Evolutionary conservation across 2,113 vertebrate genomes (phyloP).

Genomic region (Brachypodius melanocephalos): DNA sequence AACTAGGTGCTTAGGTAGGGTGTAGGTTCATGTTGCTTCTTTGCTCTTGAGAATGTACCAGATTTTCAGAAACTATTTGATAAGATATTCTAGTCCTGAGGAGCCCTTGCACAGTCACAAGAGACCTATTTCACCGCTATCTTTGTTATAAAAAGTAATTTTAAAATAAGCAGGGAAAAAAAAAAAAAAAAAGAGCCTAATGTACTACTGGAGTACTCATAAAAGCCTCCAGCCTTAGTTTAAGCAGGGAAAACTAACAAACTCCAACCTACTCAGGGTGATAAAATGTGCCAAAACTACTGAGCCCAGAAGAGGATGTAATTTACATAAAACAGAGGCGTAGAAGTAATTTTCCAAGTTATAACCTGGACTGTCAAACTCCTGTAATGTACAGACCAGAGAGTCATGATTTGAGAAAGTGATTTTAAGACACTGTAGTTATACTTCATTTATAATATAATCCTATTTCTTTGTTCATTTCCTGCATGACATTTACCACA

Average conservation of each 20-base stretch:
- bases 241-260: constrained; percentile 19
- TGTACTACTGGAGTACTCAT: background rate
- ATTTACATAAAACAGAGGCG: constrained; percentile 24
- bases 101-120: background rate
- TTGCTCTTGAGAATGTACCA: background rate
- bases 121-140: background rate
- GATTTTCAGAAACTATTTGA: background rate
- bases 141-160: background rate
- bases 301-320: background rate
- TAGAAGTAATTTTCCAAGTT: constrained; percentile 26
- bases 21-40: background rate
- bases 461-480: constrained; percentile 34
- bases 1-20: background rate
- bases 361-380: background rate
- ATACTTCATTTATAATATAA: constrained; percentile 15
- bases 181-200: background rate
- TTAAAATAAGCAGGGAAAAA: background rate
- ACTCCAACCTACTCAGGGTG: background rate
- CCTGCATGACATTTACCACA: constrained; percentile 34
- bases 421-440: constrained; percentile 12
- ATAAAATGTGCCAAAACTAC: background rate
- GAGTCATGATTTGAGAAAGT: constrained; percentile 4
- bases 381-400: background rate
- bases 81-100: background rate
- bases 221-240: background rate